These are phyloP conservation scores for Epistrophe grossulariae DNA, from an alignment of 2,888 invertebrate species.

Conservation along the genomic window DNA sequence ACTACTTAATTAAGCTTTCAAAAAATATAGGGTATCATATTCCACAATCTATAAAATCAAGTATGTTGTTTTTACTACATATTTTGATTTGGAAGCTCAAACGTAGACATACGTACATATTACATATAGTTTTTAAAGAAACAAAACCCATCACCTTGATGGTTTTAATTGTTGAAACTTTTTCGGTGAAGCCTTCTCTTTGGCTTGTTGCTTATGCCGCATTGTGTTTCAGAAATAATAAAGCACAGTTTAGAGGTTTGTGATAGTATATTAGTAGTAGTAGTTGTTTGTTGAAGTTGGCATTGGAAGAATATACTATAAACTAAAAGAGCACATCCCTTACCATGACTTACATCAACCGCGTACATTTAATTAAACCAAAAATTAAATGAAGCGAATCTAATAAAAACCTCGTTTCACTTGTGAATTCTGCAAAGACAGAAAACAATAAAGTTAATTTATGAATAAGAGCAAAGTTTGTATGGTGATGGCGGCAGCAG, in stretches of 20 bases:
- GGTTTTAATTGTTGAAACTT: conserved; percentile 64
- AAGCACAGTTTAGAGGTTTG: conserved; percentile 9
- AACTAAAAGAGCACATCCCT: conserved; percentile 22
- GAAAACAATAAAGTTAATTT: conserved; percentile 73
- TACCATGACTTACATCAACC: conserved; percentile 31
- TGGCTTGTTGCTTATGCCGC: conserved; percentile 4
- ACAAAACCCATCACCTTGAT: conserved; percentile 57
- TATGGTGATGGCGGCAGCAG: conserved; percentile 41
- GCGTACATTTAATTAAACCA: conserved; percentile 73
- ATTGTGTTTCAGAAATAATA: not conserved
- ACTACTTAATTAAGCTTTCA: no score
- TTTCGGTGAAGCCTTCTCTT: conserved; percentile 17
- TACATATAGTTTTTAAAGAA: conserved; percentile 41
- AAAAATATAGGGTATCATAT: not conserved
- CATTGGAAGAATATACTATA: conserved; percentile 6
- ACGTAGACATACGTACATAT: no score
- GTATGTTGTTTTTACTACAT: not conserved
- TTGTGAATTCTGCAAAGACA: conserved; percentile 56
- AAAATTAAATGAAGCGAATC: conserved; percentile 74
- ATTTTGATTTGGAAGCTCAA: not conserved
- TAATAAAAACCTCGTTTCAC: conserved; percentile 68
- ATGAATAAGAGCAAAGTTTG: conserved; percentile 66
- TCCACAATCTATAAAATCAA: not conserved
- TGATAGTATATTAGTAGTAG: not conserved
- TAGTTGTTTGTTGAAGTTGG: not conserved